Percentiles rank a stretch among this genome's conserved stretches.
These are phyloP conservation scores for Lophura nycthemera DNA, from an alignment of 2,113 vertebrate genomes.

Conservation along the genomic window DNA sequence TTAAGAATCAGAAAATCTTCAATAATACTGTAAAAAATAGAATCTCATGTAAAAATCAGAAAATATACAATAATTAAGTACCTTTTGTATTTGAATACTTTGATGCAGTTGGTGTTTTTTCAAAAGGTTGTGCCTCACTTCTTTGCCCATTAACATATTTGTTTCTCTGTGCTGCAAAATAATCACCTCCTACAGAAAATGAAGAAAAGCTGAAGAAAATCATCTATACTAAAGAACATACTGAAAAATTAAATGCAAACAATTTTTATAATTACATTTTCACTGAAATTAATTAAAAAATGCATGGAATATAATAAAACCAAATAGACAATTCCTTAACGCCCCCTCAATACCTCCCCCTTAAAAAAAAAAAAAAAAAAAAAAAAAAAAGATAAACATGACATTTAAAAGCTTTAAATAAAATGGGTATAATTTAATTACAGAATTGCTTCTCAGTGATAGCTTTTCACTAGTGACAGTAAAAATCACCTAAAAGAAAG, in stretches of 20 bases:
- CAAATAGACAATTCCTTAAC: background rate
- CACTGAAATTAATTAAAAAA: background rate
- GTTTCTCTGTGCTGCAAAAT: slow-evolving; percentile 56
- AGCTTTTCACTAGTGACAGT: background rate
- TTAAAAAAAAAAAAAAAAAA: background rate
- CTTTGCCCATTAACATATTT: slow-evolving; percentile 57
- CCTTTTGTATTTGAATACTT: slow-evolving; percentile 67
- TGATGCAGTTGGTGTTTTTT: slow-evolving; percentile 39
- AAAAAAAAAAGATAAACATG: background rate
- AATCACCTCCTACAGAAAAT: slow-evolving; percentile 65
- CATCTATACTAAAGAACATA: background rate
- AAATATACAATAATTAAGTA: background rate
- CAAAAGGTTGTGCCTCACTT: slow-evolving; percentile 48
- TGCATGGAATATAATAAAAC: background rate
- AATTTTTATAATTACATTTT: background rate
- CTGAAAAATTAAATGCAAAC: background rate
- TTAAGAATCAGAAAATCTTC: background rate
- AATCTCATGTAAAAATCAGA: background rate
- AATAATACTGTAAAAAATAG: background rate
- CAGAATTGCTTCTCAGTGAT: background rate
- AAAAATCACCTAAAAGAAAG: background rate
- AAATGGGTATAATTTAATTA: background rate
- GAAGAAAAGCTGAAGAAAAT: background rate
- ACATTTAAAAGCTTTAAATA: background rate
- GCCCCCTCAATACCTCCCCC: background rate